These are phyloP conservation scores for Smittia sp. DNA, from an alignment of 2,888 invertebrate genomes.

Conservation along the genomic window DNA sequence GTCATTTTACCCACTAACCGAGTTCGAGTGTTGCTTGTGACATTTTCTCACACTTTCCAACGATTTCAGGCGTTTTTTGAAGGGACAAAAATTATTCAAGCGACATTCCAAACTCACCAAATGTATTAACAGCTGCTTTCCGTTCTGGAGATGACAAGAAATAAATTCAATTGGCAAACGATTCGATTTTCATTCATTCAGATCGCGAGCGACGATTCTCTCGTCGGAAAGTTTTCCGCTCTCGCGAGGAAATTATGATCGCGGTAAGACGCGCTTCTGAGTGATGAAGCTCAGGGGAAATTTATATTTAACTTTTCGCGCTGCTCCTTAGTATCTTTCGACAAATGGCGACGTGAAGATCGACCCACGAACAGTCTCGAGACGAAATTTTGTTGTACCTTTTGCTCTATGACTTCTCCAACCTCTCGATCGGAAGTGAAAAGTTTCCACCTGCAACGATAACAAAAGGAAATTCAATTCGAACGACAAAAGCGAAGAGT, in stretches of 20 bases:
- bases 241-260: conserved; percentile 24
- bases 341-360: conserved; percentile 34
- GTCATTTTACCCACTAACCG: too few relatives aligned
- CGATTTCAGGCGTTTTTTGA: not conserved
- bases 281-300: conserved; percentile 36
- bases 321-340: conserved; percentile 34
- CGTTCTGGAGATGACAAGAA: not conserved
- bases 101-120: not conserved
- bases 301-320: conserved; percentile 39
- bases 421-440: not conserved
- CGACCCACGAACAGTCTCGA: not conserved
- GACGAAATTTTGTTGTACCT: not conserved
- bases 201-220: not conserved
- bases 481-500: not conserved
- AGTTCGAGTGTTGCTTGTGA: too few relatives aligned
- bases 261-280: not conserved
- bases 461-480: not conserved
- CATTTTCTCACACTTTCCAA: not conserved
- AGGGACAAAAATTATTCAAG: not conserved
- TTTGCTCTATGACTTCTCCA: conserved; percentile 10
- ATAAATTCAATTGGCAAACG: not conserved
- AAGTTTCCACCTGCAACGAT: not conserved
- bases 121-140: not conserved
- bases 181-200: not conserved
- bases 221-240: conserved; percentile 15